Percentiles rank a stretch among this genome's conserved stretches.
Conservation (phyloP, 2,888 invertebrate species). For the Orchesellides sinensis region DNA sequence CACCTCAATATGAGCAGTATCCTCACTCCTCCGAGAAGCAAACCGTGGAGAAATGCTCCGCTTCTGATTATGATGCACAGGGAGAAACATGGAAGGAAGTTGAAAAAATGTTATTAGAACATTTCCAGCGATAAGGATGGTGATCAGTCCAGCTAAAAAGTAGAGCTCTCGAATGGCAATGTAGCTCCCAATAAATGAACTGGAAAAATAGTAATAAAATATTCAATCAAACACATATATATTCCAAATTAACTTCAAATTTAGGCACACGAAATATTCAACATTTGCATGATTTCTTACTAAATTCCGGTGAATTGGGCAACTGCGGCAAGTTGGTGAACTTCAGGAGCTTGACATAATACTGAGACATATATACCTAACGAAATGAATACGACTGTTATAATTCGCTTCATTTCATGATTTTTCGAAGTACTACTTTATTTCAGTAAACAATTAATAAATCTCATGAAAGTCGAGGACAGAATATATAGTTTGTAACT, state of each 20-base stretch:
- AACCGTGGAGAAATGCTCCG: slow-evolving; percentile 9
- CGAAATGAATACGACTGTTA: not conserved
- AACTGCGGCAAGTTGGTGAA: slow-evolving; percentile 73
- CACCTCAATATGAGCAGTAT: not conserved
- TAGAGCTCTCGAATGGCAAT: slow-evolving; percentile 73
- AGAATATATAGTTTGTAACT: no score
- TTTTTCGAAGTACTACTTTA: no score
- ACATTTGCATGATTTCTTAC: slow-evolving; percentile 58
- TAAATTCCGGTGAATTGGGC: slow-evolving; percentile 72
- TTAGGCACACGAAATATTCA: not conserved
- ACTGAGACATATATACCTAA: not conserved
- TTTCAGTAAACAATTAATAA: no score
- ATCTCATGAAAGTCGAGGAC: no score
- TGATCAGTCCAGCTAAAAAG: slow-evolving; percentile 70
- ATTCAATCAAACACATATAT: not conserved
- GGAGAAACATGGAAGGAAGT: slow-evolving; percentile 72
- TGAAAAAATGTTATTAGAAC: slow-evolving; percentile 73
- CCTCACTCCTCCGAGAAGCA: no score
- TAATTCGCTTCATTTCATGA: slow-evolving; percentile 26
- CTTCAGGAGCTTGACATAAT: slow-evolving; percentile 70
- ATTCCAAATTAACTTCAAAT: not conserved
- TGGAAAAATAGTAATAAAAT: slow-evolving; percentile 19
- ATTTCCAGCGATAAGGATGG: slow-evolving; percentile 72
- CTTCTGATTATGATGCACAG: slow-evolving; percentile 72
- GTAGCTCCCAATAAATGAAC: slow-evolving; percentile 73